Base-by-base conservation (phyloP, 2,888 invertebrate species). In the Tetropium fuscum region DNA sequence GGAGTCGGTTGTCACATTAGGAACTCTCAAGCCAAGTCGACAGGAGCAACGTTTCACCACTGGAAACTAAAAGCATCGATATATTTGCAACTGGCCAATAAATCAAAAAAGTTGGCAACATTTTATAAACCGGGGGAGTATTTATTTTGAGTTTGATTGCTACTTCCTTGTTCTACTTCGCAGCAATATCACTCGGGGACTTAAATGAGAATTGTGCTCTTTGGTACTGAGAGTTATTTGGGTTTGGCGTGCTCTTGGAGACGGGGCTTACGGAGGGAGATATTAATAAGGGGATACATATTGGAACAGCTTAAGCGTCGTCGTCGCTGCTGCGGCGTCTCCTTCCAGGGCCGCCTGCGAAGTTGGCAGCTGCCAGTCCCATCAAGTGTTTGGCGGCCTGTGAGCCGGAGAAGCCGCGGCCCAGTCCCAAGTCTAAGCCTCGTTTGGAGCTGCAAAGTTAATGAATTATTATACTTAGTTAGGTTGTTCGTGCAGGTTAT, bases 331-430 rank as follows among this genome's bases (percentile, higher is more conserved):
- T 87, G 65, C 94, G 90, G 78, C 94, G 90, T 88, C 91, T 92
- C 82, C 94, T 87, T 71, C 95, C 94, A 0, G 95, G 95, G 6
- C 95, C 94, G 1, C 91, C 92, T 15, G 95, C 93, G 83, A 89
- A 94, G 83, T 94, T 94, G 69, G 95, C 95, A 0, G 94, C 93
- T 34, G 94, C 92, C 48, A 95, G 81, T 2, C 95, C 95, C 91
- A 95, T 93, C 75, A 95, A 87, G 80, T 95, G 95, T 82, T 95
- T 95, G 74, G 95, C 95, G 62, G 94, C 93, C 74, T 94, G 91
- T 19, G 93, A 90, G 0, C 95, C 95, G 36, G 94, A 94, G 83
- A 91, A 94, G 16, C 95, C 95, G 47, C 95, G 91, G 73, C 89
- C 91, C 56, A 96, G 84, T 0, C 96, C 96, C 70, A 95, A 85